phyloP scores from a whole-genome alignment of 2,888 invertebrate genomes.

The Tridacna crocea region DNA sequence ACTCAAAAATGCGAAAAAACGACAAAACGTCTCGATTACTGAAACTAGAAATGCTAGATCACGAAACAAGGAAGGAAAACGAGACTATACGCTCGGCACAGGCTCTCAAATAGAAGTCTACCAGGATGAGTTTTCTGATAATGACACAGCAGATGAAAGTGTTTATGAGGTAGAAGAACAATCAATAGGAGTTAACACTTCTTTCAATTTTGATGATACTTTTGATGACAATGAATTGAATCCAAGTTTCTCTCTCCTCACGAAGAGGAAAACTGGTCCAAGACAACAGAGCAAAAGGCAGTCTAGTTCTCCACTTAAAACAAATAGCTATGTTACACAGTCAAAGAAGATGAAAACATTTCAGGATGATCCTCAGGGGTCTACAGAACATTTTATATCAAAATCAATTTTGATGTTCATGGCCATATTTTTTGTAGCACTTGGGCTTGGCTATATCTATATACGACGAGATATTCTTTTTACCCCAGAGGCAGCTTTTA shows the following conservation, averaged over 20 bases:
- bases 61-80: background rate
- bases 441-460: conserved; percentile 72
- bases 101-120: conserved; percentile 46
- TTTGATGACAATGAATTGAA: conserved; percentile 42
- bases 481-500: conserved; percentile 54
- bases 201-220: conserved; percentile 68
- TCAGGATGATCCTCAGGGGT: conserved; percentile 25
- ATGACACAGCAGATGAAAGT: conserved; percentile 71
- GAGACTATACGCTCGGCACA: background rate
- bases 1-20: conserved; percentile 27
- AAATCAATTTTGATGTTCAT: conserved; percentile 68
- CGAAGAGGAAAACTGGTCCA: background rate
- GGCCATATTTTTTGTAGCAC: conserved; percentile 72
- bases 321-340: conserved; percentile 39
- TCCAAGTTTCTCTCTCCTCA: conserved; percentile 32
- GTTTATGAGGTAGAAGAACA: conserved; percentile 75
- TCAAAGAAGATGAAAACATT: conserved; percentile 8
- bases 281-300: background rate
- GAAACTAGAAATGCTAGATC: background rate
- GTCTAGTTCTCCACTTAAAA: background rate
- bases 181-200: conserved; percentile 73
- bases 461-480: conserved; percentile 58
- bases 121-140: conserved; percentile 74
- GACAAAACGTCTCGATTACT: conserved; percentile 28
- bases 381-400: conserved; percentile 60